Evolutionary conservation across 2,888 invertebrate genomes (phyloP), one percentile per base, ranked within the genome.

Genomic region (Rotaria socialis): DNA sequence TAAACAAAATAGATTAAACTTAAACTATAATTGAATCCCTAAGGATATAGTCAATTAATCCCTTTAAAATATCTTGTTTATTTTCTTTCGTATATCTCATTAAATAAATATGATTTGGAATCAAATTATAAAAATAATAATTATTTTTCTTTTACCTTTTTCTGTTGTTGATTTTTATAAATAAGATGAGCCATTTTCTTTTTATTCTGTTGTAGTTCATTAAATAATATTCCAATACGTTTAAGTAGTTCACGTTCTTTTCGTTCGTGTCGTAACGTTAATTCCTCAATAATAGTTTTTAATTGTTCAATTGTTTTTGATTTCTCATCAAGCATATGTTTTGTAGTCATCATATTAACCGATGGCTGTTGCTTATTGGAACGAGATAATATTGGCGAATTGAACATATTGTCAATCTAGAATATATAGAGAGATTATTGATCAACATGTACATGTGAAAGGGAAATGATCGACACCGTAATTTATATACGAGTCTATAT

Each of bases 231-330:
- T 14, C 80, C 80, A 47, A 80, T 47, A 80, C 80, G 80, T 80
- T 80, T 80, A n/a, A 80, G 47, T 80, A 80, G 47, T 47, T 80
- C 80, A n/a, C 47, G 43, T 80, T 80, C 80, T 80, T 80, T 80
- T 47, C 43, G 41, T 47, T 80, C 47, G 35, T 47, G 47, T 47
- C 80, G 80, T 47, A 43, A 14, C 11, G 47, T n/a, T 47, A 80
- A 80, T 80, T 80, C 47, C n/a, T 80, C 47, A 47, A 80, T 80
- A 80, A 80, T 24, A 24, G 11, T 47, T 80, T 80, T 47, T 24
- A 80, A 80, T 47, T 80, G 47, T 43, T 47, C 47, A 43, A 80
- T 80, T 80, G 80, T 80, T 80, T 80, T 22, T 22, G 24, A 47
- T 80, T 80, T 80, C 47, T 80, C 80, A 47, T 80, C 80, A n/a